These are phyloP conservation scores for Etia nguti DNA, from an alignment of 2,113 vertebrate genomes.

Conservation along the genomic window DNA sequence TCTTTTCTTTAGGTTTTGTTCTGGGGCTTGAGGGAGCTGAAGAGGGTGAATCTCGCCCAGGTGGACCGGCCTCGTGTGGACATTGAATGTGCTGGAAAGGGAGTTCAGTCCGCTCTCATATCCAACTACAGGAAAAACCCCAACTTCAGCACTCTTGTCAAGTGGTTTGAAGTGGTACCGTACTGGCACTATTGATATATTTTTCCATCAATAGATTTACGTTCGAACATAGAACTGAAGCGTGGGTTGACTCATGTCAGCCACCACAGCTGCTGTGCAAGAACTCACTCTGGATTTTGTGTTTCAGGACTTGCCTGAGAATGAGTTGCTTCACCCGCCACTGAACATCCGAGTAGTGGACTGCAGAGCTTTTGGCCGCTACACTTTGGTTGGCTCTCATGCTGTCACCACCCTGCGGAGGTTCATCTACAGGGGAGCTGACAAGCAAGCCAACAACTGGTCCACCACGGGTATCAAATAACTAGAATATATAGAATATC, in stretches of 20 bases:
- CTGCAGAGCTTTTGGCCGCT: slow-evolving; percentile 93
- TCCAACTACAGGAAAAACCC: slow-evolving; percentile 98
- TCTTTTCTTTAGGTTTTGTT: slow-evolving; percentile 82
- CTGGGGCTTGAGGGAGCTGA: slow-evolving; percentile 95
- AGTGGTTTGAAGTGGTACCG: slow-evolving; percentile 96
- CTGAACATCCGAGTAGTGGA: slow-evolving; percentile 96
- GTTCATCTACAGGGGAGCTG: slow-evolving; percentile 85
- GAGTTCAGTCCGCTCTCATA: slow-evolving; percentile 91
- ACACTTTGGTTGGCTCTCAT: slow-evolving; percentile 89
- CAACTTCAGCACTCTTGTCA: slow-evolving; percentile 95
- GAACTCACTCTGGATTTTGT: neutral
- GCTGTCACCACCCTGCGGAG: slow-evolving; percentile 86
- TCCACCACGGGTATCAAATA: slow-evolving; percentile 71
- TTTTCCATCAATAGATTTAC: neutral
- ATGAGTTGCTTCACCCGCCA: slow-evolving; percentile 91
- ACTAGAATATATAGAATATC: neutral
- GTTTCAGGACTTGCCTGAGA: slow-evolving; percentile 89
- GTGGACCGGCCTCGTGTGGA: slow-evolving; percentile 95
- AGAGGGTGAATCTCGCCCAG: slow-evolving; percentile 93
- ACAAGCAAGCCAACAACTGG: slow-evolving; percentile 78
- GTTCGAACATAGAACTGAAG: neutral
- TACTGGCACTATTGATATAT: neutral
- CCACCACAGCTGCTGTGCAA: neutral
- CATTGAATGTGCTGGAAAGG: slow-evolving; percentile 91
- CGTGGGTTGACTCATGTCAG: neutral